A percentile compares a stretch with the other conserved stretches of the same genome.
Evolutionary conservation across 2,888 invertebrate genomes (phyloP).

Genomic region (Cryptus viduatorius): DNA sequence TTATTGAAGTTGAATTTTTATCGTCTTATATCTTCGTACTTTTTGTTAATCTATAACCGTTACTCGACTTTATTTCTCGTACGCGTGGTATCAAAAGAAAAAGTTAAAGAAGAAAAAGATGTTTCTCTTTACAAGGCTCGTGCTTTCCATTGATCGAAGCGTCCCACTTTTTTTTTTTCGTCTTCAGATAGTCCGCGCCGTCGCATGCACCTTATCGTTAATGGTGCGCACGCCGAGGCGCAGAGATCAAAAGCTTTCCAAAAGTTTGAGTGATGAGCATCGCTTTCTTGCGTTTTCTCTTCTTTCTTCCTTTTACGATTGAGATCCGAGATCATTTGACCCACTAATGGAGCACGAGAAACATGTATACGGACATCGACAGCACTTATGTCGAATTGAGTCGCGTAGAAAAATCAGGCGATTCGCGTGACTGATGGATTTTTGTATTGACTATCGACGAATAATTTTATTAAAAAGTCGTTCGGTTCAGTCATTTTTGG

Average conservation of each 20-base stretch:
- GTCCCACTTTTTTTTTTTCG: constrained; percentile 56
- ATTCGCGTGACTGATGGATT: not conserved
- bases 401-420: not conserved
- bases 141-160: constrained; percentile 57
- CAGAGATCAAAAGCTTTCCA: constrained; percentile 37
- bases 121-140: constrained; percentile 50
- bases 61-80: too few species aligned
- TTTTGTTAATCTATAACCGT: too few species aligned
- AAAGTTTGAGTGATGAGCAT: constrained; percentile 32
- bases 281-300: constrained; percentile 50
- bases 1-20: too few species aligned
- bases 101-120: constrained; percentile 26
- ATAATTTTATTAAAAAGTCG: too few species aligned
- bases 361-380: not conserved
- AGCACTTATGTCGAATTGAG: too few species aligned
- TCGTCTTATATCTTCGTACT: too few species aligned
- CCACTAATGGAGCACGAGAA: constrained; percentile 37
- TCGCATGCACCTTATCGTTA: constrained; percentile 40
- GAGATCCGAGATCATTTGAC: constrained; percentile 30
- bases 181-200: constrained; percentile 35
- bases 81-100: not conserved
- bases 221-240: not conserved
- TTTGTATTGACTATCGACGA: too few species aligned
- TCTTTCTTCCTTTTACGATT: constrained; percentile 50
- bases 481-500: not conserved